Base-by-base conservation (phyloP, 2,797 vertebrate genomes). In the Anomalospiza imberbis region DNA sequence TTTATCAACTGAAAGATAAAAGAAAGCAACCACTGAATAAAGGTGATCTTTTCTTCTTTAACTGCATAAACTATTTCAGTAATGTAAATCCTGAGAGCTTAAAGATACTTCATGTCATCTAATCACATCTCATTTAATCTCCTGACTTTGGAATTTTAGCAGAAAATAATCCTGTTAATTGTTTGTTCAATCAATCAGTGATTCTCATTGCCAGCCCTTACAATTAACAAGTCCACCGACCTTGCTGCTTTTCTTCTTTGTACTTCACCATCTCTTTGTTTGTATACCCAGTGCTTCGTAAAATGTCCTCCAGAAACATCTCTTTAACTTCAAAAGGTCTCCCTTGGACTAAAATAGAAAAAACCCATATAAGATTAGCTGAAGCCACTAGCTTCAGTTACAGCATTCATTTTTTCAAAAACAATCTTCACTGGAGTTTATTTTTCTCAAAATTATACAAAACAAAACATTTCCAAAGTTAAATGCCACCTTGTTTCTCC, bases 211-310 rank as follows among this genome's bases (percentile, higher is more conserved):
- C 40, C 34, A 48, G 62, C 9, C 22, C 51, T 24, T 68, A 48
- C 9, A 40, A 72, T 11, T 68, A 92, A 32, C n/a, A 67, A 83
- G 63, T 55, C 50, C 42, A 88, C 91, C 29, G 89, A 99, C 99
- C 98, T 98, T 80, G 98, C 68, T 98, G 98, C 63, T 98, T 98
- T 91, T 99, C 98, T 53, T 98, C 98, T 91, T 97, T 98, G 96
- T 98, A 98, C 90, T 98, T 99, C 21, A 93, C 72, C 97, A 98
- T 98, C 92, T 98, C 98, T 93, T 98, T 98, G 74, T 97, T 98
- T 90, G 97, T 98, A 92, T 99, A 99, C 16, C 98, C 98, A 21
- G 98, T 99, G 79, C 98, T 98, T 96, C 96, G 98, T 96, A 99
- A 97, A 93, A 99, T 97, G 77, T 99, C 99, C 75, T 77, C 61